These are phyloP conservation scores for Coracias cyanogaster DNA, from an alignment of 2,797 vertebrate genomes.

Conservation along the genomic window DNA sequence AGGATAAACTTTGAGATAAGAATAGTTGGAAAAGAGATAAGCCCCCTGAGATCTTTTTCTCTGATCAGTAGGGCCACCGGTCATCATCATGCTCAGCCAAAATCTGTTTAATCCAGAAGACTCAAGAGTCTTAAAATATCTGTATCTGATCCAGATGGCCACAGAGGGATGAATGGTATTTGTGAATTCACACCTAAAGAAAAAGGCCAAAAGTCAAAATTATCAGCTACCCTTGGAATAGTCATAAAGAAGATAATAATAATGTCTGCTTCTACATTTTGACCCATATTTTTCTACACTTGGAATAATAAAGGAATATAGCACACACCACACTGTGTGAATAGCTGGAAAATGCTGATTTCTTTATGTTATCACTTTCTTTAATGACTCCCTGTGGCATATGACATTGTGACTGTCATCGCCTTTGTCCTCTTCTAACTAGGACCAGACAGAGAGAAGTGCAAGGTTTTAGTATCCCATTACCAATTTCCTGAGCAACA, in stretches of 20 bases:
- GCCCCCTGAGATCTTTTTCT: neutral
- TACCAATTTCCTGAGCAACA: conserved; percentile 65
- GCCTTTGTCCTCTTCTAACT: conserved; percentile 38
- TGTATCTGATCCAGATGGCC: neutral
- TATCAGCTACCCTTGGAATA: neutral
- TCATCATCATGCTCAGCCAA: neutral
- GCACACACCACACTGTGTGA: neutral
- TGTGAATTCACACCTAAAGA: neutral
- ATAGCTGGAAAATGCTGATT: conserved; percentile 12
- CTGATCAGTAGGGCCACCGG: neutral
- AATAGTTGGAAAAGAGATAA: neutral
- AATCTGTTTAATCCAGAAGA: neutral
- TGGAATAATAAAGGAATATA: neutral
- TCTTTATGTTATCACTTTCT: neutral
- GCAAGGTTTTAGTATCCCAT: conserved; percentile 46
- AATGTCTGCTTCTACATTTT: neutral
- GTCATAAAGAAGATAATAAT: neutral
- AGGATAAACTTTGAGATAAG: neutral
- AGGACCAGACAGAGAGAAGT: conserved; percentile 17
- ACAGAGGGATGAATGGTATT: neutral
- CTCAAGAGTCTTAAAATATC: neutral
- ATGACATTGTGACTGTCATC: neutral
- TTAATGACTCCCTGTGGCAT: conserved; percentile 19
- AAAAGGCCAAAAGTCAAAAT: neutral
- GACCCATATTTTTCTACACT: neutral